Evolutionary conservation across 2,888 invertebrate species (phyloP), one percentile per base, ranked within the genome.

Genomic region (Listrodromus nycthemerus): DNA sequence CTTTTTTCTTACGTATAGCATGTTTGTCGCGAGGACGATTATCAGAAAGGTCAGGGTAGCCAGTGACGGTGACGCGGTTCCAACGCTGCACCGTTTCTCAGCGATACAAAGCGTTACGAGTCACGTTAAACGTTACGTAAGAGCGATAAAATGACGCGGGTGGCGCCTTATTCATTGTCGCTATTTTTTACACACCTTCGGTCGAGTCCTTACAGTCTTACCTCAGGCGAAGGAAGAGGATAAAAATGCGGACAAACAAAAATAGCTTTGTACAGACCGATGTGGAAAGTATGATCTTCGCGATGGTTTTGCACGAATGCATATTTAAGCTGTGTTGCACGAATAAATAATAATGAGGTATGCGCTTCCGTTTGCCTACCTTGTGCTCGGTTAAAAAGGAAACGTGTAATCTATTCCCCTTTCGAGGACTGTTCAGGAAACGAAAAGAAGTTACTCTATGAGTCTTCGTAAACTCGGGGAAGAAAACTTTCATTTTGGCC

Each of bases 31-130:
- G 70, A 52, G 58, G 48, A 69, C 80, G 74, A 74, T 58, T 69
- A 69, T 76, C 41, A 58, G 45, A 76, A 76, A 76, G 76, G 76
- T 76, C 76, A 76, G 66, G 55, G 76, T 50, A 55, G 76, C 65
- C 52, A 21, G 33, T 65, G 21, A 4, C 83, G 87, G 86, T 24
- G 41, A 41, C 21, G 55, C 37, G 24, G 16, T 10, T n/a, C n/a
- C 61, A 2, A 13, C 55, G 61, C 27, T 30, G 16, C 61, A 61
- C 61, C 27, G 24, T 61, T 61, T 10, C 27, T 61, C 27, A 13
- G 61, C 27, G 16, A 30, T 61, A 61, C 27, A 7, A 27, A 61
- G n/a, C 61, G 30, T 61, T 30, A 27, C 61, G 61, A 30, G 27
- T 27, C 30, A 7, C 61, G 27, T 61, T 27, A 27, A 61, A 61